Percentiles rank a stretch among this genome's conserved stretches.
These are phyloP conservation scores for Prochilodus magdalenae DNA, from an alignment of 2,113 vertebrate genomes.

Conservation along the genomic window DNA sequence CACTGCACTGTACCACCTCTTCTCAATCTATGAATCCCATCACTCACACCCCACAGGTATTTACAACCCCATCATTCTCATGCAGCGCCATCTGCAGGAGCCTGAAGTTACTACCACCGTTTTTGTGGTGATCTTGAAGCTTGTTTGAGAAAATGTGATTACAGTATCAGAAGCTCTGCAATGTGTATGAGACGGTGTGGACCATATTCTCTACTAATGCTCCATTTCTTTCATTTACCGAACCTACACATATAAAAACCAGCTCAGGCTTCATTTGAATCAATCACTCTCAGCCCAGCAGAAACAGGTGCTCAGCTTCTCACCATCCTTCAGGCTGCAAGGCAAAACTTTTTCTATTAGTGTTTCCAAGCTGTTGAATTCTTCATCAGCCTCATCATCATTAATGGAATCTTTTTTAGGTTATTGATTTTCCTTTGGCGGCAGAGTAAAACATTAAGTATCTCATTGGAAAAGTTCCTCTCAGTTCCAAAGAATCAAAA, in stretches of 20 bases:
- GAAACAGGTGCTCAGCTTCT: slow-evolving; percentile 2
- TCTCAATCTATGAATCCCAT: too few species aligned
- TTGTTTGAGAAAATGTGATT: too few species aligned
- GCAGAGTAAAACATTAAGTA: not conserved
- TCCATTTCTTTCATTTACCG: not conserved
- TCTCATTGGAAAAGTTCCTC: not conserved
- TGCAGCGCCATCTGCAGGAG: too few species aligned
- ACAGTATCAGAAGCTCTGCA: too few species aligned
- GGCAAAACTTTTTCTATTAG: not conserved
- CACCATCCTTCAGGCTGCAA: not conserved
- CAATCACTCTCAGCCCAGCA: not conserved
- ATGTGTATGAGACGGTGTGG: too few species aligned
- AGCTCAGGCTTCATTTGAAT: slow-evolving; percentile 9
- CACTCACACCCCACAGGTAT: too few species aligned
- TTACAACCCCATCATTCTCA: too few species aligned
- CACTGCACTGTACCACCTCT: too few species aligned
- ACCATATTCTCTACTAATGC: too few species aligned
- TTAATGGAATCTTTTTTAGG: not conserved
- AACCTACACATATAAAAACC: not conserved
- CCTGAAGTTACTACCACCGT: too few species aligned
- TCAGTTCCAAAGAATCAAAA: not conserved
- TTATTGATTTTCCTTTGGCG: not conserved
- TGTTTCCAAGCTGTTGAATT: not conserved
- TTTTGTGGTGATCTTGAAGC: too few species aligned
- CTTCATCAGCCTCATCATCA: not conserved